phyloP scores from a whole-genome alignment of 2,888 invertebrate genomes.

The Drosophila kokeensis region DNA sequence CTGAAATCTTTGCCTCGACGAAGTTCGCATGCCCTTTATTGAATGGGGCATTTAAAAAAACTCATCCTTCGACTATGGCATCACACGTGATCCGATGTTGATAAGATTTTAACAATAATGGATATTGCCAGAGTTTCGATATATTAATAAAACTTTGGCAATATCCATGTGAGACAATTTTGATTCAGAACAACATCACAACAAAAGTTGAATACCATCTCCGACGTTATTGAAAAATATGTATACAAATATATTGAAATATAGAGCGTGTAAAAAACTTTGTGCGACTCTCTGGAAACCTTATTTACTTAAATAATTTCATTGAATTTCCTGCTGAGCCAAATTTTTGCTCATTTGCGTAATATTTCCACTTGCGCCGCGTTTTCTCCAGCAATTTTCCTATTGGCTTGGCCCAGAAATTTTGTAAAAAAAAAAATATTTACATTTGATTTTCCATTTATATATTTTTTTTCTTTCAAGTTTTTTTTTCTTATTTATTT shows the following conservation, averaged over 20 bases:
- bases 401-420: slow-evolving; percentile 28
- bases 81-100: background rate
- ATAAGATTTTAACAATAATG: background rate
- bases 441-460: slow-evolving; percentile 42
- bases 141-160: background rate
- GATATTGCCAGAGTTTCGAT: background rate
- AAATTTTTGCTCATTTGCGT: slow-evolving; percentile 66
- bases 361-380: slow-evolving; percentile 42
- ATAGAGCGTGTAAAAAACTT: slow-evolving; percentile 30
- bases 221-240: background rate
- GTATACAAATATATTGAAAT: background rate
- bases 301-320: slow-evolving; percentile 64
- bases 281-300: slow-evolving; percentile 11
- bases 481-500: slow-evolving; percentile 44
- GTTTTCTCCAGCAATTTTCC: slow-evolving; percentile 25
- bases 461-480: slow-evolving; percentile 11
- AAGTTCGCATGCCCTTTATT: background rate
- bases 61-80: background rate
- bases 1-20: background rate
- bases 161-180: background rate
- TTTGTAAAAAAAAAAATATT: slow-evolving; percentile 65
- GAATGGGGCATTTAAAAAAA: background rate
- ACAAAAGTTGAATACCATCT: background rate
- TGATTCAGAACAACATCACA: background rate
- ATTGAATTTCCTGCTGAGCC: slow-evolving; percentile 48